Evolutionary conservation across 1,140 invertebrate genomes (phyloP).

Genomic region (Leucophenga varia): DNA sequence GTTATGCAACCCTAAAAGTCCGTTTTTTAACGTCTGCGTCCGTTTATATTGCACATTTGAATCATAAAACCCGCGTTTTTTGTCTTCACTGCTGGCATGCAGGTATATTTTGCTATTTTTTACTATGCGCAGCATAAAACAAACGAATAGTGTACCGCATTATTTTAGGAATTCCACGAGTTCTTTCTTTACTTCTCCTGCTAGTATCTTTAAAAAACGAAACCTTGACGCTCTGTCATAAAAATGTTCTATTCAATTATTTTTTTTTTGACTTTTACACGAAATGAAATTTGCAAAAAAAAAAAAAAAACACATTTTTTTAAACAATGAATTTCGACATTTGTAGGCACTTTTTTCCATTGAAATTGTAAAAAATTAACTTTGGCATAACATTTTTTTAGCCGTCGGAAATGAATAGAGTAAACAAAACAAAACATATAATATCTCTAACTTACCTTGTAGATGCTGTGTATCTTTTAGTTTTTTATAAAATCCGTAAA

Average conservation of each 20-base stretch:
- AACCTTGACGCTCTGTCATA: slow-evolving; percentile 46
- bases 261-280: too few relatives aligned
- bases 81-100: slow-evolving; percentile 12
- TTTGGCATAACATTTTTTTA: slow-evolving; percentile 47
- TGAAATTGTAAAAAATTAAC: slow-evolving; percentile 49
- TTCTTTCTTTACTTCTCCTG: too few relatives aligned
- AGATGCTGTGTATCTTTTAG: not conserved
- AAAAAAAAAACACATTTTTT: too few relatives aligned
- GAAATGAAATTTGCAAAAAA: slow-evolving; percentile 15
- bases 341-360: slow-evolving; percentile 29
- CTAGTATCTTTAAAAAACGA: slow-evolving; percentile 44
- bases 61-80: slow-evolving; percentile 8
- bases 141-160: slow-evolving; percentile 10
- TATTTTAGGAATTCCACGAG: not conserved
- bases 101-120: slow-evolving; percentile 18
- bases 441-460: not conserved
- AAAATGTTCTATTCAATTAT: slow-evolving; percentile 17
- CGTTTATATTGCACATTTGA: too few relatives aligned
- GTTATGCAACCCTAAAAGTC: slow-evolving; percentile 52
- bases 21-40: slow-evolving; percentile 18
- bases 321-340: slow-evolving; percentile 1
- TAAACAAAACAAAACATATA: too few relatives aligned
- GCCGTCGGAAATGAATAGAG: too few relatives aligned
- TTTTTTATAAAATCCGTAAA: not conserved
- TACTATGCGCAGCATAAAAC: too few relatives aligned